Evolutionary conservation across 2,113 vertebrate species (phyloP), one percentile per base, ranked within the genome.

Genomic region (Trinectes maculatus): DNA sequence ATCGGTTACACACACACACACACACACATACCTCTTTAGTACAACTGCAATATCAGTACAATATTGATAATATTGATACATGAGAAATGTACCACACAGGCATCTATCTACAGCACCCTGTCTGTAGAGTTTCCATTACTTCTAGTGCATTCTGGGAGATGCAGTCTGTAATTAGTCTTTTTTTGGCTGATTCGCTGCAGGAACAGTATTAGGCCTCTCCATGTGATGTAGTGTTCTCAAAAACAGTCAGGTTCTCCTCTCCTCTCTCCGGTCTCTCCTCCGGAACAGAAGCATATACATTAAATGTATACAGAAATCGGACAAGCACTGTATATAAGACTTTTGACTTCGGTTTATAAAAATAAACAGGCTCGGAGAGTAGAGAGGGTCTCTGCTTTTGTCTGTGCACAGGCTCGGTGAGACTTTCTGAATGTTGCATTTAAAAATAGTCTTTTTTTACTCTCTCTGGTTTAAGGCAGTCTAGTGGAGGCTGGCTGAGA

Each of bases 191-290:
- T 86, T 89, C 25, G 89, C 87, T 92, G 89, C 83, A 87, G 87
- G 84, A 90, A 91, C 91, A 92, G 89, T 91, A 89, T 91, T 90
- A 91, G 91, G 90, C 91, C 91, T 92, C 86, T 91, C 89, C 85
- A 79, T 89, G 90, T 89, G 84, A 88, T 77, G 67, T 79, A 83
- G 43, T 82, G 60, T 75, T 84, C 75, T 71, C 62, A 64, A 53
- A 72, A 80, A 83, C 68, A 80, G 83, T 82, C 79, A 66, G 46
- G 54, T 54, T 65, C 56, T 87, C 73, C 60, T 75, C 71, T 79
- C 75, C 60, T 40, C 58, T n/a, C n/a, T n/a, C n/a, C n/a, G n/a
- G 43, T 72, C 52, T 44, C 79, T 87, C 71, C 71, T 73, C 73
- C 51, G 59, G 80, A 77, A 81, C 83, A 86, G 75, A 69, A 88